These are phyloP conservation scores for Spea hammondii DNA, from an alignment of 2,797 vertebrate species.

Conservation along the genomic window DNA sequence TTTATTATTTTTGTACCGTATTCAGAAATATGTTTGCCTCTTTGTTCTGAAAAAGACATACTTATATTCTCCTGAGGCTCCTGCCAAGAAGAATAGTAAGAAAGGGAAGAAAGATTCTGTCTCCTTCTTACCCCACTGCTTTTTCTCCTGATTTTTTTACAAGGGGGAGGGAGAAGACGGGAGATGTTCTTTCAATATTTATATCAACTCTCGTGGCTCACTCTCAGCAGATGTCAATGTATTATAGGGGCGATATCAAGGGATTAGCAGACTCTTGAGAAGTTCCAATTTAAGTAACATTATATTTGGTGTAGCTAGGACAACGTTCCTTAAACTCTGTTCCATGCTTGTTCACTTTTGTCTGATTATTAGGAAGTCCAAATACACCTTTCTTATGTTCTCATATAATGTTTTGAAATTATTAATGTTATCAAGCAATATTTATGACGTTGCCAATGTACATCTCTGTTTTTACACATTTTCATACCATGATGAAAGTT, in stretches of 20 bases:
- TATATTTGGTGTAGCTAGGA: background rate
- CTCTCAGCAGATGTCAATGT: conserved; percentile 27
- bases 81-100: conserved; percentile 8
- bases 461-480: too few species aligned
- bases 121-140: background rate
- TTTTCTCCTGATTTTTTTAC: conserved; percentile 10
- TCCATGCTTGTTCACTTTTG: too few species aligned
- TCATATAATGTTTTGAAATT: too few species aligned
- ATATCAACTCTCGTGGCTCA: conserved; percentile 17
- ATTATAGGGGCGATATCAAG: background rate
- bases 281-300: conserved; percentile 2
- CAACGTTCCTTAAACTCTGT: background rate
- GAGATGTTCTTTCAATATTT: conserved; percentile 35
- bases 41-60: conserved; percentile 11
- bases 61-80: conserved; percentile 16
- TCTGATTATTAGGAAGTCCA: too few species aligned
- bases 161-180: conserved; percentile 7
- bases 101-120: conserved; percentile 27
- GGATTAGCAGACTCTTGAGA: conserved; percentile 1
- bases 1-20: conserved; percentile 4
- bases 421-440: too few species aligned
- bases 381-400: too few species aligned
- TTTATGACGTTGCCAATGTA: too few species aligned
- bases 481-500: too few species aligned
- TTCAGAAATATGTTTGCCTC: conserved; percentile 2